Evolutionary conservation across 2,797 vertebrate species (phyloP).

Genomic region (Enoplosus armatus): DNA sequence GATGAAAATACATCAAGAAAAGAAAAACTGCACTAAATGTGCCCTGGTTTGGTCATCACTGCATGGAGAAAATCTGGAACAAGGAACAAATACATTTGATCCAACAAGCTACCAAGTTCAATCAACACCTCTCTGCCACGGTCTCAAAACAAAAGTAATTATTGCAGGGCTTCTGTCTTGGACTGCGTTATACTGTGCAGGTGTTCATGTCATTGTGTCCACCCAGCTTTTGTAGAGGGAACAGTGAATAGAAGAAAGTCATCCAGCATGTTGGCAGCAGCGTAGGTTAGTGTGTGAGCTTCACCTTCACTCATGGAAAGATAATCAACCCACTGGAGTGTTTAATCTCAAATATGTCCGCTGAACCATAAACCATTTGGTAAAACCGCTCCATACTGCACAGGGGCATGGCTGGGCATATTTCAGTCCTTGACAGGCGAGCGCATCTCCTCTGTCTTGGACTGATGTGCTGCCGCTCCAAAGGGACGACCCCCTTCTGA

Average conservation of each 20-base stretch:
- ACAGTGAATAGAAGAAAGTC: conserved; percentile 34
- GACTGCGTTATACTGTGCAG: not conserved
- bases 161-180: conserved; percentile 4
- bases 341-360: conserved; percentile 62
- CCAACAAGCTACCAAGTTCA: not conserved
- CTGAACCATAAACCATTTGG: conserved; percentile 62
- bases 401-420: conserved; percentile 18
- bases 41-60: not conserved
- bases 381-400: conserved; percentile 25
- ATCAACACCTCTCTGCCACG: conserved; percentile 5
- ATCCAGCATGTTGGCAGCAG: conserved; percentile 29
- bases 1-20: not conserved
- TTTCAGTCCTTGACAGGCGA: conserved; percentile 49
- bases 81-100: not conserved
- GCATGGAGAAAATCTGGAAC: not conserved
- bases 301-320: conserved; percentile 67
- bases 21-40: not conserved
- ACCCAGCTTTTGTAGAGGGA: conserved; percentile 4
- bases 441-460: conserved; percentile 41
- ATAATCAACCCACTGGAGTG: conserved; percentile 70
- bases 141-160: conserved; percentile 22
- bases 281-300: conserved; percentile 31
- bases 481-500: conserved; percentile 48
- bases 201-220: conserved; percentile 25
- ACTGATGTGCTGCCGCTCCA: conserved; percentile 31